Base-by-base conservation (phyloP, 2,797 vertebrate genomes). In the Linurgus olivaceus region DNA sequence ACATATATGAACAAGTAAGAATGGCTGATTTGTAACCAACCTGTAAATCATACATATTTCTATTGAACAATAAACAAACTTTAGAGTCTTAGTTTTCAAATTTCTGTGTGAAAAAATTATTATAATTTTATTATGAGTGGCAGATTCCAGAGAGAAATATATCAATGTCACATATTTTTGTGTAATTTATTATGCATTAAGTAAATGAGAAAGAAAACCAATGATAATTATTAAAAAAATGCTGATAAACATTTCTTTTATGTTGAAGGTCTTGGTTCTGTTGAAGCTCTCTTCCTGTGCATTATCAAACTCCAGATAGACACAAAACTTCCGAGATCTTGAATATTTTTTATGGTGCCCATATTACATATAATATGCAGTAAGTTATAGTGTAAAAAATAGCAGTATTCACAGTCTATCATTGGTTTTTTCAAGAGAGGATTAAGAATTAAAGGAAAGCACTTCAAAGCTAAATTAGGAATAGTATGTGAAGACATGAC, bases 391-490 rank as follows among this genome's bases (percentile, higher is more conserved):
- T 16, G 5, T 65, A 91, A 91, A 91, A 86, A 95, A 77, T 50
- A 93, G 59, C 26, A 91, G 52, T 72, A 85, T 74, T 79, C 77
- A 79, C 50, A 79, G 47, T 74, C 42, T 78, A 71, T 47, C 33
- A 76, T 3, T 57, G 66, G 35, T 23, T 76, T 86, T 90, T 92
- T 75, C 44, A 77, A 90, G 50, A 74, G 7, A 90, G 18, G 28
- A 92, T 33, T 62, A 79, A 86, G 50, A 89, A 77, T 58, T 84
- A 90, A 88, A 74, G 6, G 25, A 59, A 85, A 83, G n/a, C 66
- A 86, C 29, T 87, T 80, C 72, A 83, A 78, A 89, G 47, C 7
- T 72, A 83, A 88, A 77, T 95, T 77, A 88, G 68, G 55, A 96
- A 61, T 59, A 66, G 17, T n/a, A 42, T 52, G 19, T 57, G 42